A percentile compares a stretch with the other conserved stretches of the same genome.
Evolutionary conservation across 2,797 vertebrate species (phyloP).

Genomic region (Carcharodon carcharias): DNA sequence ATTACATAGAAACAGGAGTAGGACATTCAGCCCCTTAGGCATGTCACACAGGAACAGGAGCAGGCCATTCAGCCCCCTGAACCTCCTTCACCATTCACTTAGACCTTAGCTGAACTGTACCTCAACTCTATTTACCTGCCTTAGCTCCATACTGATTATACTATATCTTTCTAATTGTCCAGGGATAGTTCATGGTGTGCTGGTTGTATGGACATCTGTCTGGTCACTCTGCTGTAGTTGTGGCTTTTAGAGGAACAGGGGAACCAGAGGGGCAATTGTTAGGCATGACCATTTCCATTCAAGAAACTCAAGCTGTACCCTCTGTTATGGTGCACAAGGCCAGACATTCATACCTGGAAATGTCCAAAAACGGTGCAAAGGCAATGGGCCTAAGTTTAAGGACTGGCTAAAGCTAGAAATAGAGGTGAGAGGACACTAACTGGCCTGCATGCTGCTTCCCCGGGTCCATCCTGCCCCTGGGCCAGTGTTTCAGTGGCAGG

Average conservation of each 20-base stretch:
- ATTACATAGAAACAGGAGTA: too few species aligned
- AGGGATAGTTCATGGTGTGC: background rate
- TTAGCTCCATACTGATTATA: background rate
- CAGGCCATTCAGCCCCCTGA: background rate
- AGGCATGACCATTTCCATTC: background rate
- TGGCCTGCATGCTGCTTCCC: too few species aligned
- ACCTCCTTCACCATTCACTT: background rate
- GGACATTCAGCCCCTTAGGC: background rate
- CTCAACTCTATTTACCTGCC: background rate
- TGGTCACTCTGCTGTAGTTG: background rate
- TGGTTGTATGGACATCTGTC: background rate
- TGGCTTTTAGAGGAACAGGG: background rate
- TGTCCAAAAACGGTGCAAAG: background rate
- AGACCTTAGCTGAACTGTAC: background rate
- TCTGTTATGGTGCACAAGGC: background rate
- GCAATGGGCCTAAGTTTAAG: background rate
- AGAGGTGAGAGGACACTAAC: too few species aligned
- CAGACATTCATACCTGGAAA: background rate
- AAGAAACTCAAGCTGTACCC: background rate
- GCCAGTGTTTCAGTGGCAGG: too few species aligned
- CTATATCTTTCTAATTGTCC: too few species aligned
- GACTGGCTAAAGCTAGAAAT: too few species aligned
- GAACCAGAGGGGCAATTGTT: background rate
- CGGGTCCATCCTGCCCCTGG: too few species aligned
- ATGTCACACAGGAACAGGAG: background rate